Base-by-base conservation (phyloP, 92 coral and sea anemone species). In the Blastomussa wellsi region DNA sequence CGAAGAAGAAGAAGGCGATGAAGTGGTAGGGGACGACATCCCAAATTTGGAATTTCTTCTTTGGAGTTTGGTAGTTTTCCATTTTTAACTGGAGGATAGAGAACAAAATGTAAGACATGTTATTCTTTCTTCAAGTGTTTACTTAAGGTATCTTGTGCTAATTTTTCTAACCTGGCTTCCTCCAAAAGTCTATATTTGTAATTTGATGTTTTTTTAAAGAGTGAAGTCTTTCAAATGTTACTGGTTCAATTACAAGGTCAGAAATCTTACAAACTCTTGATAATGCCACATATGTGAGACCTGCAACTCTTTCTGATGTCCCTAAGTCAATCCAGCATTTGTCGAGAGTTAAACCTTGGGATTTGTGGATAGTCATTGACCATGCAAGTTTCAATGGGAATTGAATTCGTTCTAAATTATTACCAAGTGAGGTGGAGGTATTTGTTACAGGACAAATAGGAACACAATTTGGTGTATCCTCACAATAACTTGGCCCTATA, bases 31-130 rank as follows among this genome's bases (percentile, higher is more conserved):
- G 79, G 53, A 80, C 35, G 90, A 73, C 79, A 71, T 79, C 70
- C 82, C 90, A 87, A 69, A 87, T 76, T 79, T 80, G 86, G 90
- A 81, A 86, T 80, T 80, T 75, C 85, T 68, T 77, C 37, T 74
- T 65, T 67, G n/a, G n/a, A n/a, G n/a, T n/a, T n/a, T n/a, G n/a
- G n/a, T n/a, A n/a, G n/a, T n/a, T n/a, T n/a, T n/a, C 83, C 83
- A 79, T 79, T 37, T 62, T 64, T 41, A 60, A 60, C 72, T n/a
- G n/a, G 36, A 62, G 62, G 83, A 79, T 41, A 79, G 83, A n/a
- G 35, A 57, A 36, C 81, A 60, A 79, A 79, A 79, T 60, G 29
- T 79, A 37, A 60, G 83, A 13, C 73, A 79, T 57, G 37, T 79
- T 79, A 60, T 79, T 64, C 10, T 44, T 79, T 79, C 29, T 37